Evolutionary conservation across 2,113 vertebrate species (phyloP).

Genomic region (Crotalus horridus): DNA sequence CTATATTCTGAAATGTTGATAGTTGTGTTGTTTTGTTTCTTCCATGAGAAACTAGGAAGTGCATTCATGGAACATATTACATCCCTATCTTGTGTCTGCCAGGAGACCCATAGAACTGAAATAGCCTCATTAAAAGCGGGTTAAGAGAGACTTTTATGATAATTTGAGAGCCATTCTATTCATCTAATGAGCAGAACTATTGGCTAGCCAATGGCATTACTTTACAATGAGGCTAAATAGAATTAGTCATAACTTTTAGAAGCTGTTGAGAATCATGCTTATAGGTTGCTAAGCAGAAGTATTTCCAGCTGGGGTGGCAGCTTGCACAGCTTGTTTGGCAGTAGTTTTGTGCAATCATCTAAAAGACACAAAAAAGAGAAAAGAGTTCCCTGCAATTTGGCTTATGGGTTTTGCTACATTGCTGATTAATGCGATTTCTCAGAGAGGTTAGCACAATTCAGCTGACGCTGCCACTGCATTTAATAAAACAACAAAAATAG

Average conservation of each 20-base stretch:
- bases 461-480: background rate
- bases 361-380: conserved; percentile 38
- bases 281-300: conserved; percentile 53
- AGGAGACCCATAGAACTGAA: conserved; percentile 40
- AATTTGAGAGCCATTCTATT: conserved; percentile 31
- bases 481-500: conserved; percentile 7
- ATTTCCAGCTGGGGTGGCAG: conserved; percentile 58
- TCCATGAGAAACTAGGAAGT: conserved; percentile 4
- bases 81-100: conserved; percentile 18
- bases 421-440: background rate
- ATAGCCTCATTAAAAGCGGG: conserved; percentile 42
- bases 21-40: conserved; percentile 1
- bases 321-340: conserved; percentile 51
- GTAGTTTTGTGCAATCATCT: conserved; percentile 45
- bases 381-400: conserved; percentile 39
- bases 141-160: conserved; percentile 51
- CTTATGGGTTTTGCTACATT: conserved; percentile 33
- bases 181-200: conserved; percentile 51
- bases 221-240: conserved; percentile 57
- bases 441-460: background rate
- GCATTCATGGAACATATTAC: conserved; percentile 4
- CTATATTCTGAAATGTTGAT: background rate
- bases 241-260: conserved; percentile 62
- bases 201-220: conserved; percentile 54
- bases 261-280: conserved; percentile 56